Conservation (phyloP, 2,797 vertebrate genomes). For the Periophthalmus magnuspinnatus region DNA sequence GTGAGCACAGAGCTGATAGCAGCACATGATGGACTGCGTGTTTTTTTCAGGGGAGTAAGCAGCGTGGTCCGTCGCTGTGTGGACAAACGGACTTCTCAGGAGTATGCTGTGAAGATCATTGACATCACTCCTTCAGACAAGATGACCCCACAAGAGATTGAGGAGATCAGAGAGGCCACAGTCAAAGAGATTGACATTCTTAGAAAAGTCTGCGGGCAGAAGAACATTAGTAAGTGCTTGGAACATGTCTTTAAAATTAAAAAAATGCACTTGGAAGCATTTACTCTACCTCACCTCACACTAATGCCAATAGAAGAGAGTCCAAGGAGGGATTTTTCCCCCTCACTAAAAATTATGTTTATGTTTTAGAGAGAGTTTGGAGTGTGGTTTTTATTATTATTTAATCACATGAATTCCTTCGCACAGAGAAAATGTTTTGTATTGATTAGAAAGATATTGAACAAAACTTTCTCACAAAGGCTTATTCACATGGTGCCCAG, state of each 20-base stretch:
- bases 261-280: not conserved
- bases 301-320: not conserved
- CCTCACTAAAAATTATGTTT: not conserved
- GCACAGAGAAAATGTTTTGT: not conserved
- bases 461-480: not conserved
- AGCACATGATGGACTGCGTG: not conserved
- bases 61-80: conserved; percentile 93
- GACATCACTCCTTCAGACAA: conserved; percentile 92
- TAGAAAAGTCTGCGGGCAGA: conserved; percentile 86
- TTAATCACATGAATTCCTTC: not conserved
- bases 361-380: too few relatives aligned
- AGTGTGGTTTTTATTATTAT: too few relatives aligned
- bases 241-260: not conserved
- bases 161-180: conserved; percentile 88
- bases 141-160: conserved; percentile 81
- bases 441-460: not conserved
- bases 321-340: not conserved
- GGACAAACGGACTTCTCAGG: conserved; percentile 82
- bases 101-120: conserved; percentile 95
- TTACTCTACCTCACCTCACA: not conserved
- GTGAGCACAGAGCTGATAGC: not conserved
- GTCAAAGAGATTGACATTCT: conserved; percentile 95
- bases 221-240: conserved; percentile 88
- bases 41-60: conserved; percentile 87
- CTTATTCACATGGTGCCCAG: not conserved